phyloP scores from a whole-genome alignment of 2,797 vertebrate species.

The Sciurus carolinensis region DNA sequence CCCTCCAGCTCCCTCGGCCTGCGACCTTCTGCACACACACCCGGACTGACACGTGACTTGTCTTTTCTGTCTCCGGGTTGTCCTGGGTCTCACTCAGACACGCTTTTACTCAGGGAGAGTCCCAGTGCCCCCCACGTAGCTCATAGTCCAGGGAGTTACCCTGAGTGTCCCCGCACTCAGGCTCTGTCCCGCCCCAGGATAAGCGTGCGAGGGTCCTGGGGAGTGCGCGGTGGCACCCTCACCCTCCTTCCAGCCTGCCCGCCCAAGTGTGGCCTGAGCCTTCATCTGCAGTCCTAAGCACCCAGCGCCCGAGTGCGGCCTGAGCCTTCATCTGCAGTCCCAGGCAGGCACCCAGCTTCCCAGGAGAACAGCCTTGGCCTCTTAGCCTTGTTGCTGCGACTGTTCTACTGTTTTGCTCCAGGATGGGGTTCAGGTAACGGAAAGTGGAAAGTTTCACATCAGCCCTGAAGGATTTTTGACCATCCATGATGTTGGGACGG shows the following conservation, averaged over 20 bases:
- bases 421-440: constrained; percentile 98
- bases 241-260: too few relatives aligned
- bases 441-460: constrained; percentile 98
- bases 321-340: too few relatives aligned
- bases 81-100: accelerated
- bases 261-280: too few relatives aligned
- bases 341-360: accelerated
- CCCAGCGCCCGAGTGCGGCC: too few relatives aligned
- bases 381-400: accelerated
- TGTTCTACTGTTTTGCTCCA: constrained; percentile 82
- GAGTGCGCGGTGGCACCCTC: too few relatives aligned
- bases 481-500: constrained; percentile 95
- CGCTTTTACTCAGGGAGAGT: too few relatives aligned
- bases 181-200: not conserved
- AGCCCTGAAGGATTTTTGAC: constrained; percentile 95
- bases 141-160: accelerated
- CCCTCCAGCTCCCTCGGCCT: not conserved
- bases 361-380: accelerated
- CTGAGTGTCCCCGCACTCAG: accelerated
- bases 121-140: accelerated
- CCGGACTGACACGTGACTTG: not conserved
- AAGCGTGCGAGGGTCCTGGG: too few relatives aligned
- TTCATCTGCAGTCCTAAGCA: too few relatives aligned
- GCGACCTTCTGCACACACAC: not conserved
- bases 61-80: not conserved